Evolutionary conservation across 2,888 invertebrate species (phyloP).

Genomic region (Phalangium opilio): DNA sequence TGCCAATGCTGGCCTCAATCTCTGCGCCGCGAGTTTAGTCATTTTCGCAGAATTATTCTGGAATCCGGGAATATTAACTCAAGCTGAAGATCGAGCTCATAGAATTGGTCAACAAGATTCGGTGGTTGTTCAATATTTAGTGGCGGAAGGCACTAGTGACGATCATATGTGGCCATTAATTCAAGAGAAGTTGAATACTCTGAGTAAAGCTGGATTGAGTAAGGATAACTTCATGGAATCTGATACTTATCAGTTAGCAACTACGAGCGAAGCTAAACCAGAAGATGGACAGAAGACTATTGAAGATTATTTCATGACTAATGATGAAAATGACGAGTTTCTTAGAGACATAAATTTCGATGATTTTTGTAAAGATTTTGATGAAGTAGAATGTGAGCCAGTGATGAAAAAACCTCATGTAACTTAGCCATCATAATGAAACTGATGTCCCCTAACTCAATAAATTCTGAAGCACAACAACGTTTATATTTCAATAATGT

Average conservation of each 20-base stretch:
- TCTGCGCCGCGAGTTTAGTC: conserved; percentile 78
- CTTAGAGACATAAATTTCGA: too few species aligned
- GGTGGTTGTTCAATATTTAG: conserved; percentile 59
- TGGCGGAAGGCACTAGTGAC: conserved; percentile 74
- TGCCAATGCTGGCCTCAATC: conserved; percentile 76
- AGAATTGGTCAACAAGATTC: conserved; percentile 69
- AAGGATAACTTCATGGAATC: conserved; percentile 57
- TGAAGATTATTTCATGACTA: too few species aligned
- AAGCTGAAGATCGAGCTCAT: conserved; percentile 78
- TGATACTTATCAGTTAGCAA: conserved; percentile 7
- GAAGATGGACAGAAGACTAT: too few species aligned
- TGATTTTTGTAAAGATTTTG: too few species aligned
- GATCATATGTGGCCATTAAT: conserved; percentile 81
- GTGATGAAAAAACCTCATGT: too few species aligned
- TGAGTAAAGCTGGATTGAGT: conserved; percentile 68
- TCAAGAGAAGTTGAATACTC: conserved; percentile 61
- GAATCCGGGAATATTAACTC: conserved; percentile 66
- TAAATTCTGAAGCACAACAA: too few species aligned
- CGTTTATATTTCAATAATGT: too few species aligned
- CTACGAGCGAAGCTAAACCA: too few species aligned
- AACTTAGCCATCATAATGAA: too few species aligned
- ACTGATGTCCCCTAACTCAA: too few species aligned
- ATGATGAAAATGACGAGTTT: too few species aligned
- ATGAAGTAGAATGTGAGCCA: too few species aligned
- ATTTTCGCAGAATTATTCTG: conserved; percentile 89